Evolutionary conservation across 2,888 invertebrate species (phyloP), one percentile per base, ranked within the genome.

Genomic region (Pristionchus fissidentatus): DNA sequence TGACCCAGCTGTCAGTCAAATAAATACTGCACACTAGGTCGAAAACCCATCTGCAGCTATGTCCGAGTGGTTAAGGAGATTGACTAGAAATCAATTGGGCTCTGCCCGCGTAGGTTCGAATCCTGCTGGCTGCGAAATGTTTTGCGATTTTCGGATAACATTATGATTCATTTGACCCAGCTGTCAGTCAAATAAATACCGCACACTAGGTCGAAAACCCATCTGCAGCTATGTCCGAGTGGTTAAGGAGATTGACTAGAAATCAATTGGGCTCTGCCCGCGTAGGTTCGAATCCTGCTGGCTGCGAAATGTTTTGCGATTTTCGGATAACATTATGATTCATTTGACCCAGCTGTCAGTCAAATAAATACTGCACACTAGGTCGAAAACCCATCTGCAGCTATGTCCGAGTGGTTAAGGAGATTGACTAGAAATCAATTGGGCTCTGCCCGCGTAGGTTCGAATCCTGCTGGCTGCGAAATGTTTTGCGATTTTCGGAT

Each of bases 11-110:
- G n/a, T n/a, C n/a, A n/a, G n/a, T n/a, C n/a, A n/a, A n/a, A n/a
- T n/a, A n/a, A n/a, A n/a, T n/a, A n/a, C n/a, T n/a, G n/a, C n/a
- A n/a, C n/a, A n/a, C n/a, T n/a, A n/a, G n/a, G n/a, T n/a, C n/a
- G n/a, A n/a, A n/a, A n/a, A n/a, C n/a, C n/a, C n/a, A n/a, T n/a
- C n/a, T n/a, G 73, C 73, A 73, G 73, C 73, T 15, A 84, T 87
- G 87, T 87, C 87, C 87, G 87, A 87, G 87, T 86, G 87, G 87
- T 87, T 87, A 87, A 87, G 87, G 87, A 88, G 87, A 88, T 87
- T 87, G 88, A 88, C 88, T 88, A 84, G 88, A 88, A 88, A 88
- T 89, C 88, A 87, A 88, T 86, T 88, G 88, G 89, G 88, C 89
- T 89, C 77, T 87, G 88, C 85, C 85, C 87, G 87, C 87, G 88